phyloP scores from a whole-genome alignment of 2,113 vertebrate genomes.

The Coptodon bakossiorum region DNA sequence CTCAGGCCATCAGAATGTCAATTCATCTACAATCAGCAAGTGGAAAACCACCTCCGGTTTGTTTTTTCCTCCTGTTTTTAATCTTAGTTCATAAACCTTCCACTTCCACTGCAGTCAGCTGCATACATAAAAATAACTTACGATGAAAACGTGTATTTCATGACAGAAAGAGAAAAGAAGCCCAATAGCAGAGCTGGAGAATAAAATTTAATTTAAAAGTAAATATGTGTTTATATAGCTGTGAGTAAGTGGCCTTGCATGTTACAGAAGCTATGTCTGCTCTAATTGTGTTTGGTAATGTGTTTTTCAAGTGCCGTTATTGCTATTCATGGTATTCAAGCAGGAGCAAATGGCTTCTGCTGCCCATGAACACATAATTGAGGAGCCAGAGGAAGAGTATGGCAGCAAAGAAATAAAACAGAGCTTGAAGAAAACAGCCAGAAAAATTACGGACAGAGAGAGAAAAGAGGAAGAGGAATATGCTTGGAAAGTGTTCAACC shows the following conservation, averaged over 20 bases:
- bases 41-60: slow-evolving; percentile 41
- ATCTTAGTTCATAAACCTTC: slow-evolving; percentile 41
- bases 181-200: background rate
- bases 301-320: slow-evolving; percentile 62
- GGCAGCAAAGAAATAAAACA: slow-evolving; percentile 16
- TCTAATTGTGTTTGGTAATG: slow-evolving; percentile 71
- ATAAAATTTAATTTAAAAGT: slow-evolving; percentile 61
- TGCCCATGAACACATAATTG: slow-evolving; percentile 60
- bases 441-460: background rate
- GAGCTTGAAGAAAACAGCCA: slow-evolving; percentile 11
- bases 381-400: slow-evolving; percentile 58
- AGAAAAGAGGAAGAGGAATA: slow-evolving; percentile 4
- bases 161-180: background rate
- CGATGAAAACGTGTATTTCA: slow-evolving; percentile 39
- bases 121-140: slow-evolving; percentile 50
- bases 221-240: slow-evolving; percentile 58
- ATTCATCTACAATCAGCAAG: slow-evolving; percentile 46
- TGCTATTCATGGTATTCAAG: slow-evolving; percentile 72
- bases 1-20: slow-evolving; percentile 51
- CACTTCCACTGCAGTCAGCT: slow-evolving; percentile 45
- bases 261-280: slow-evolving; percentile 54
- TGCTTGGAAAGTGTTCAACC: slow-evolving; percentile 58
- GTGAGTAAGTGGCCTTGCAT: slow-evolving; percentile 35
- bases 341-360: slow-evolving; percentile 60
- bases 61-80: background rate